Conservation (phyloP, 2,888 invertebrate species). For the Harpalus rubripes region DNA sequence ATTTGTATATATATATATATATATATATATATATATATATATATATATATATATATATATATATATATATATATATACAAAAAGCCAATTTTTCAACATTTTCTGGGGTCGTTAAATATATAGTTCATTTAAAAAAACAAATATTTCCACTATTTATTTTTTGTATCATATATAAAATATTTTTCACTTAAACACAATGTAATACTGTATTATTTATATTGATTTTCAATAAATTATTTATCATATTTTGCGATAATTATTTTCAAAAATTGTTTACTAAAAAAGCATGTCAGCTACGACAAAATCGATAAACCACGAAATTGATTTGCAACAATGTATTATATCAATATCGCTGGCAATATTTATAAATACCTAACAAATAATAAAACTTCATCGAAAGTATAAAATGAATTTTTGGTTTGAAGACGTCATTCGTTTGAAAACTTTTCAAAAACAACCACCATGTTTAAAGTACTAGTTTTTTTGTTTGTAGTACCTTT, state of each 20-base stretch:
- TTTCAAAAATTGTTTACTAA: background rate
- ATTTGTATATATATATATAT: no score
- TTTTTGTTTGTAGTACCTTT: background rate
- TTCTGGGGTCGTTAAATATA: no score
- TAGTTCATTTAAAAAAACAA: no score
- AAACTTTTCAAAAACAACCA: background rate
- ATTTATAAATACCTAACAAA: background rate
- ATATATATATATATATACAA: no score
- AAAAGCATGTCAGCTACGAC: background rate
- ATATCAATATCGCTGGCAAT: background rate
- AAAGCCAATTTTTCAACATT: no score
- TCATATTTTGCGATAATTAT: background rate
- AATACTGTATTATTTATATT: background rate
- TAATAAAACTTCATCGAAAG: background rate
- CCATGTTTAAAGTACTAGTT: background rate
- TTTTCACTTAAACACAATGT: background rate
- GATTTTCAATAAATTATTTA: background rate
- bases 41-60: no score
- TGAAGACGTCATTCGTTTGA: background rate
- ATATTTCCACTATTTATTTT: no score
- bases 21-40: no score
- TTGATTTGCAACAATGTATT: background rate
- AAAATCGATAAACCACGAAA: conserved; percentile 15
- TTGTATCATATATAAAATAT: background rate
- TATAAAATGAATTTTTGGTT: background rate